These are phyloP conservation scores for Mesitornis unicolor DNA, from an alignment of 2,113 vertebrate genomes.

Conservation along the genomic window DNA sequence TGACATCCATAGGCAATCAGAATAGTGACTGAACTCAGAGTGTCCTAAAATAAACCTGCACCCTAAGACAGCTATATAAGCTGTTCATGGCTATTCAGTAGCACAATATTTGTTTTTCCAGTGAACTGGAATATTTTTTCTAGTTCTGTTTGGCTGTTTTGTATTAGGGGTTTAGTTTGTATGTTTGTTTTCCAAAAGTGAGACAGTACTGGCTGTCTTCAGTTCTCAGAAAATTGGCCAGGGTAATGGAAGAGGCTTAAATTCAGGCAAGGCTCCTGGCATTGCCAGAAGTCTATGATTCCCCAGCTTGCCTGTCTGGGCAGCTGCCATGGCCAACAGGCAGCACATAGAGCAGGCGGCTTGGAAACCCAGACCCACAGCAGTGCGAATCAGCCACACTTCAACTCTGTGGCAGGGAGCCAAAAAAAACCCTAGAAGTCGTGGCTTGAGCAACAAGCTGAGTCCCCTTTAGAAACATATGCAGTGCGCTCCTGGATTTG, in stretches of 20 bases:
- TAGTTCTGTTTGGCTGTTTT: not conserved
- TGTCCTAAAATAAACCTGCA: not conserved
- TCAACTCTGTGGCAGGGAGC: not conserved
- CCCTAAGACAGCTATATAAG: not conserved
- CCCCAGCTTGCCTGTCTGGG: not conserved
- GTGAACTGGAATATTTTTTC: not conserved
- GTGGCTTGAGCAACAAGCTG: not conserved
- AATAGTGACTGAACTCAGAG: not conserved
- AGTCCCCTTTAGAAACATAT: not conserved
- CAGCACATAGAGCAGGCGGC: not conserved
- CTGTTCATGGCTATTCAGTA: not conserved
- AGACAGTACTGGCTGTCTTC: not conserved
- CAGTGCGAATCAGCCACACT: not conserved
- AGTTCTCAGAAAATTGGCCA: not conserved
- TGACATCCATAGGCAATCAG: fast-evolving
- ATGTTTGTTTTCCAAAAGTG: not conserved
- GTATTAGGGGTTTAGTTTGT: not conserved
- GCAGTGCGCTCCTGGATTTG: not conserved
- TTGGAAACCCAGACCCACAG: not conserved
- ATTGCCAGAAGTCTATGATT: not conserved
- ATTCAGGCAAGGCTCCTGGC: not conserved
- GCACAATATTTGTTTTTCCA: not conserved
- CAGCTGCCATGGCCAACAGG: not conserved
- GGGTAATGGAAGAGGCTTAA: not conserved
- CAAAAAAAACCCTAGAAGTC: not conserved